Base-by-base conservation (phyloP, 2,888 invertebrate species). In the Cheilosia vulpina region DNA sequence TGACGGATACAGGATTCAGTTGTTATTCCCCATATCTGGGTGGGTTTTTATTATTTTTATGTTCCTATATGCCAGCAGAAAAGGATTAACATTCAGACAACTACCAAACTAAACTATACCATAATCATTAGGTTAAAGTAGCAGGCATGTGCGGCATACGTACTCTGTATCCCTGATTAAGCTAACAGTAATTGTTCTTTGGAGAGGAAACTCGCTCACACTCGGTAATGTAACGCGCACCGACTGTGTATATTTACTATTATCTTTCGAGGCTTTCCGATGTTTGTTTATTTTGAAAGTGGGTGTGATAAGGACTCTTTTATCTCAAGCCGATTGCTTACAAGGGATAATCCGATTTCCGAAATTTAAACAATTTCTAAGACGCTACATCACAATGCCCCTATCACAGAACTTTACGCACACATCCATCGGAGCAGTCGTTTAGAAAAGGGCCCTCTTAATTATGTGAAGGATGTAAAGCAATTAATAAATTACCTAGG, bases 401-500 rank as follows among this genome's bases (percentile, higher is more conserved):
- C n/a, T 21, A 1, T 50, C 38, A 77, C 52, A 69, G 63, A 69
- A 60, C 38, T n/a, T 34, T 47, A 9, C n/a, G 47, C 55, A 47
- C 34, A 45, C 57, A 65, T 31, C 17, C 43, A n/a, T 15, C 47
- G 7, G 13, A 13, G 24, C 2, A 43, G 65, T 27, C 47, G 47
- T 65, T 76, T 52, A 31, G 68, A 65, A 79, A 79, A 79, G 69
- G 69, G 47, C 65, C 73, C 58, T 68, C 71, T 76, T 85, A 81
- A 85, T 85, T 71, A 71, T 85, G 75, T 85, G 71, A 85, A 50
- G 71, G 80, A 80, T 85, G 65, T 77, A 72, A 81, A 77, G 76
- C 76, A 85, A 81, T 81, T 81, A 85, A 85, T 85, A 68, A 85
- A 85, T 80, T 85, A 85, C 85, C 71, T 76, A 68, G 80, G 73